Base-by-base conservation (phyloP, 2,888 invertebrate genomes). In the Pseudeuparius sepicola region DNA sequence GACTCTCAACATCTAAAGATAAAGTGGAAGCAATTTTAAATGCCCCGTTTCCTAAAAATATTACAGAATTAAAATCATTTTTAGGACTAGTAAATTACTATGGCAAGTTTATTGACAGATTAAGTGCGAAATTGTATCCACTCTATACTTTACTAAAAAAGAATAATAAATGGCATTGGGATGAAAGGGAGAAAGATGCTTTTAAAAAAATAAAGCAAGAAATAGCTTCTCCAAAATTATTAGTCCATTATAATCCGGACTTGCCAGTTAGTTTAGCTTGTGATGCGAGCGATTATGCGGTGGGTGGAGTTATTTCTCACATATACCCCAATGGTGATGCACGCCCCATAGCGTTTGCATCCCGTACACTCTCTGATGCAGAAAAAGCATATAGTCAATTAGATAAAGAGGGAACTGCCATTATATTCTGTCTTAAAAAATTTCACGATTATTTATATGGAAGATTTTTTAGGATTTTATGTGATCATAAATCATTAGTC, bases 31-130 rank as follows among this genome's bases (percentile, higher is more conserved):
- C 42, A 13, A 45, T 51, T n/a, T 2, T 37, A 10, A 40, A 37
- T 10, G 34, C 42, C 30, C 31, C 37, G 6, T 9, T 14, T 20
- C 41, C 41, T 6, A 17, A 11, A 9, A 23, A 28, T 27, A 34
- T 48, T 3, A 43, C 42, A 4, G 41, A 48, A 39, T 23, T 54
- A n/a, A 48, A 46, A 34, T 47, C 51, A 10, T 54, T 45, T 37
- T 29, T 51, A 4, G 55, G 55, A 4, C 31, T 49, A 25, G 36
- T 53, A 3, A 56, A 56, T 41, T 59, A 51, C 44, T 57, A 55
- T 35, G 39, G 47, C 6, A 50, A 47, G 34, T 59, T 56, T 44
- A 30, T 37, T 6, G n/a, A 20, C 6, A 20, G n/a, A 7, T 20
- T 20, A 20, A 20, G 20, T 20, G 6, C n/a, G n/a, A 20, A 20